phyloP scores from a whole-genome alignment of 2,888 invertebrate genomes.

The Limnephilus rhombicus region DNA sequence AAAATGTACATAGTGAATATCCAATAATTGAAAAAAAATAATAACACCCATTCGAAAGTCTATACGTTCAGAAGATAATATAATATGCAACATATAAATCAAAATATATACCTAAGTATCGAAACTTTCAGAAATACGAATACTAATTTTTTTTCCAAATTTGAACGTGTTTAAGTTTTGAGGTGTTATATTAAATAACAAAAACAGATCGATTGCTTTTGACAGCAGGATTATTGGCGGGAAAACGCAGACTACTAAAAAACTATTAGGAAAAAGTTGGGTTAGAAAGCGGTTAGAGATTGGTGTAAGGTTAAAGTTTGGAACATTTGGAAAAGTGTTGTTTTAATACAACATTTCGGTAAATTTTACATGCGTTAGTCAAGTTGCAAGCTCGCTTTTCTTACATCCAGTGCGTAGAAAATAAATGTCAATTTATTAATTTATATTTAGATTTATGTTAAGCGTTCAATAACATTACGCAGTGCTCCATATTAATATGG shows the following conservation, averaged over 20 bases:
- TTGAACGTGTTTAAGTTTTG: no score
- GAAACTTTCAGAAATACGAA: no score
- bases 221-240: neutral
- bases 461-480: neutral
- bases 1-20: no score
- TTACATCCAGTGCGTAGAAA: neutral
- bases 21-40: no score
- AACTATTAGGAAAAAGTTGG: neutral
- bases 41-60: no score
- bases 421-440: neutral
- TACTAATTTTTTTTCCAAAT: no score
- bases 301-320: neutral
- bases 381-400: neutral
- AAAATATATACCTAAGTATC: no score
- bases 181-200: no score
- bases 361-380: neutral
- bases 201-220: no score
- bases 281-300: neutral
- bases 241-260: neutral
- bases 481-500: neutral
- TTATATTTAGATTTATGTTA: neutral
- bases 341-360: neutral
- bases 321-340: neutral
- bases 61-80: no score
- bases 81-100: no score